A percentile compares a stretch with the other conserved stretches of the same genome.
Conservation (phyloP, 2,888 invertebrate species). For the Ecliptopera silaceata region DNA sequence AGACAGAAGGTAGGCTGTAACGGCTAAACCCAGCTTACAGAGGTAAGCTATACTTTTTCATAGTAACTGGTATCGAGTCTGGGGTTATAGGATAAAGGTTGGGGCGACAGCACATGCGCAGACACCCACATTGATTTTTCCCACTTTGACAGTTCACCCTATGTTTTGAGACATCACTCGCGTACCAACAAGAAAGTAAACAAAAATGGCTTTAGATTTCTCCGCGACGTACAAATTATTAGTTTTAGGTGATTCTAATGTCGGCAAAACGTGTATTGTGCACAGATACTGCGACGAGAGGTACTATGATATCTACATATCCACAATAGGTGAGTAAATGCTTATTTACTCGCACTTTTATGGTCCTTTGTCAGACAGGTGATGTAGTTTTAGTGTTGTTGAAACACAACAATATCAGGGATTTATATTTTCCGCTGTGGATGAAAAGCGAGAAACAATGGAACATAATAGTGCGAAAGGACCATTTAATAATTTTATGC, state of each 20-base stretch:
- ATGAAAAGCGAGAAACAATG: conserved; percentile 55
- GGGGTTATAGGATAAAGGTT: conserved; percentile 38
- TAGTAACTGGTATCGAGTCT: conserved; percentile 17
- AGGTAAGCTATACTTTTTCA: conserved; percentile 11
- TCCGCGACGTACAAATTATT: conserved; percentile 94
- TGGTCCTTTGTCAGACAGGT: conserved; percentile 67
- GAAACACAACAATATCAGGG: conserved; percentile 50
- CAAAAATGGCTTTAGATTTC: conserved; percentile 91
- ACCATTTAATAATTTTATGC: conserved; percentile 43
- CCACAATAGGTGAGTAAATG: conserved; percentile 90
- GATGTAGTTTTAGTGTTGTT: conserved; percentile 57
- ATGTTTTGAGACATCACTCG: conserved; percentile 74
- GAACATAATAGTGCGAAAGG: conserved; percentile 41
- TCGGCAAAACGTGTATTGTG: conserved; percentile 95
- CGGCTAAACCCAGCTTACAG: conserved; percentile 30
- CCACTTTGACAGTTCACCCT: conserved; percentile 76
- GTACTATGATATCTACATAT: conserved; percentile 95
- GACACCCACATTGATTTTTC: conserved; percentile 76
- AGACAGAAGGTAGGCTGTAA: conserved; percentile 16
- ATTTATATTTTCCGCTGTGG: conserved; percentile 55
- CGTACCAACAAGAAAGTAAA: conserved; percentile 71
- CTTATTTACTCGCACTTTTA: conserved; percentile 65
- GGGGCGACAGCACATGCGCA: conserved; percentile 70
- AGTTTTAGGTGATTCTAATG: conserved; percentile 94
- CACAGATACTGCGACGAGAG: conserved; percentile 95